A percentile compares a stretch with the other conserved stretches of the same genome.
Conservation (phyloP, 2,113 vertebrate species). For the Brachyistius frenatus region DNA sequence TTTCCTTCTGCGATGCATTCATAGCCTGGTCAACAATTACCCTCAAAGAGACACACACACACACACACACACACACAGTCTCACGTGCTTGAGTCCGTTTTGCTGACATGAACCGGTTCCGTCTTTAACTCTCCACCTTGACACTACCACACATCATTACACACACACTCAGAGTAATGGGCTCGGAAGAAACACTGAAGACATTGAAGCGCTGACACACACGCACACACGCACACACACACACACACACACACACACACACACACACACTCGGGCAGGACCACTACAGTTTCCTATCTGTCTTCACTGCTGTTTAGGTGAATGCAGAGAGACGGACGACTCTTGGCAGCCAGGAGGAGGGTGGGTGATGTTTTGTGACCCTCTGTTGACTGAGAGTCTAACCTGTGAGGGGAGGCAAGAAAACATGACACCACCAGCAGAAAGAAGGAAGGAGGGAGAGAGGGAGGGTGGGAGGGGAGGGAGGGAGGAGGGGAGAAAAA, state of each 20-base stretch:
- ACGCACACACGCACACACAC: slow-evolving; percentile 38
- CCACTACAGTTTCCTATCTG: slow-evolving; percentile 35
- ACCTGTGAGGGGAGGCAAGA: slow-evolving; percentile 65
- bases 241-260: slow-evolving; percentile 37
- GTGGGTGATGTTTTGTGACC: slow-evolving; percentile 48
- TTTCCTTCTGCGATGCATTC: slow-evolving; percentile 63
- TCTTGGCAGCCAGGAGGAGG: slow-evolving; percentile 35
- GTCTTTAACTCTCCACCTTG: slow-evolving; percentile 56
- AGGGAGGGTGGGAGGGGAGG: neutral
- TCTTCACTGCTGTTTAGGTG: slow-evolving; percentile 38
- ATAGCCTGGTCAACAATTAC: slow-evolving; percentile 62
- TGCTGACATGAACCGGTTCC: slow-evolving; percentile 56
- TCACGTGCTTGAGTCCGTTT: slow-evolving; percentile 48
- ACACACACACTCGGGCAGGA: slow-evolving; percentile 30
- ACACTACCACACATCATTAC: slow-evolving; percentile 54
- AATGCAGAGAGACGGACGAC: slow-evolving; percentile 37
- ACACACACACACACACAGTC: slow-evolving; percentile 23
- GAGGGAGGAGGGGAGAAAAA: neutral
- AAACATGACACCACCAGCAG: slow-evolving; percentile 64
- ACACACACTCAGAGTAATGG: slow-evolving; percentile 13
- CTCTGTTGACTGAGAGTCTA: slow-evolving; percentile 68
- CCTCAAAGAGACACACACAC: slow-evolving; percentile 25
- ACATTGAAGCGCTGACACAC: slow-evolving; percentile 46
- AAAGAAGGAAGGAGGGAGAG: slow-evolving; percentile 13
- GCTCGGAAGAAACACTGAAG: slow-evolving; percentile 37